phyloP scores from a whole-genome alignment of 2,888 invertebrate species.

The Axea sp. region DNA sequence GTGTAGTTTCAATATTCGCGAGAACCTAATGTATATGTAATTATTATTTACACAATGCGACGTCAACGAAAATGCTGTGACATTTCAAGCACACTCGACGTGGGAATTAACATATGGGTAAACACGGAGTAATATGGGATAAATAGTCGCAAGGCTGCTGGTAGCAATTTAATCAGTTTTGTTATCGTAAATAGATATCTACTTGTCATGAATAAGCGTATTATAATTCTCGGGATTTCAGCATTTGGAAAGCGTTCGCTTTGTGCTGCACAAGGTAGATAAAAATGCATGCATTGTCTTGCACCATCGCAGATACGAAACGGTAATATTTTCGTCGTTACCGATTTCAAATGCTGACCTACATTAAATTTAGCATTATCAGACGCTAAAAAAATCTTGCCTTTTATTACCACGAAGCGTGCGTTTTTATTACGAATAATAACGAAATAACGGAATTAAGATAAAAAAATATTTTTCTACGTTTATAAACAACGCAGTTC shows the following conservation, averaged over 20 bases:
- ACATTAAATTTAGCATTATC: too few species aligned
- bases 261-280: conserved; percentile 9
- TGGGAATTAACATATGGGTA: conserved; percentile 70
- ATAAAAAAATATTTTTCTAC: too few species aligned
- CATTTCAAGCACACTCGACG: conserved; percentile 58
- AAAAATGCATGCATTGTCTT: conserved; percentile 21
- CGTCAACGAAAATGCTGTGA: conserved; percentile 57
- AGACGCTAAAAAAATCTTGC: too few species aligned
- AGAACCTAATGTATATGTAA: conserved; percentile 48
- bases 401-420: too few species aligned
- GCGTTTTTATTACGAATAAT: too few species aligned
- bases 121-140: conserved; percentile 60
- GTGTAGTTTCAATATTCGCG: conserved; percentile 49
- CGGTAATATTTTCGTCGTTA: too few species aligned
- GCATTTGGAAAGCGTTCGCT: conserved; percentile 23
- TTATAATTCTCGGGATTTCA: conserved; percentile 45
- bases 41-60: conserved; percentile 55
- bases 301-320: background rate
- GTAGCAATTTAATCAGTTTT: conserved; percentile 51
- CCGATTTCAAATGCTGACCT: too few species aligned
- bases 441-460: too few species aligned
- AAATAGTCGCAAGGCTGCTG: conserved; percentile 38
- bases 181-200: conserved; percentile 52
- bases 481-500: conserved; percentile 24
- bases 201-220: conserved; percentile 38